These are phyloP conservation scores for Argyresthia albistria DNA, from an alignment of 2,888 invertebrate genomes.

Conservation along the genomic window DNA sequence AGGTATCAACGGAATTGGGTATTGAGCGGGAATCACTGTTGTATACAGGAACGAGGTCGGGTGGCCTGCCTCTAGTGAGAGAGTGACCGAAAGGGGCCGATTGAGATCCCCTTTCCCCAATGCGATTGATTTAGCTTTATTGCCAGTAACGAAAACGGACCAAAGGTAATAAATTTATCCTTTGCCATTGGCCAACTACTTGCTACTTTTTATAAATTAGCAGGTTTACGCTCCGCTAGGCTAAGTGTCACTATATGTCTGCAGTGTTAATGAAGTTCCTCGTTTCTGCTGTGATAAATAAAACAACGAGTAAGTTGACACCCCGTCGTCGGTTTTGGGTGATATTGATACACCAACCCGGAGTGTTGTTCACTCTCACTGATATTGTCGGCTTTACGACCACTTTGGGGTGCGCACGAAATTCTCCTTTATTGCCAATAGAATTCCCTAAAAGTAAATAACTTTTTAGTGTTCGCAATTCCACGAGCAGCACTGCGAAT, in stretches of 20 bases:
- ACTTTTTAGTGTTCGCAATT: conserved; percentile 19
- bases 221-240: neutral
- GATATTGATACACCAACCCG: neutral
- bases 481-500: conserved; percentile 3
- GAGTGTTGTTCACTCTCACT: conserved; percentile 16
- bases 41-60: conserved; percentile 27
- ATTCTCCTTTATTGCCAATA: conserved; percentile 29
- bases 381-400: conserved; percentile 35
- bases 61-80: conserved; percentile 16
- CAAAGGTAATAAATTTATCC: conserved; percentile 55
- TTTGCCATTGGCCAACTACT: conserved; percentile 11
- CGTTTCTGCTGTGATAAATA: neutral
- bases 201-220: conserved; percentile 3
- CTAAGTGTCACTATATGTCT: too few species aligned
- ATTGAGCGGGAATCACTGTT: conserved; percentile 13
- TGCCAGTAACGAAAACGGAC: too few species aligned
- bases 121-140: conserved; percentile 61
- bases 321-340: neutral
- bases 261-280: too few species aligned
- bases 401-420: conserved; percentile 24
- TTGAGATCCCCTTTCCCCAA: conserved; percentile 34
- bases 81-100: conserved; percentile 40
- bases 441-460: conserved; percentile 31
- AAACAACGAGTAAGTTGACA: neutral
- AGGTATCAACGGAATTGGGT: neutral